Base-by-base conservation (phyloP, 1,140 invertebrate genomes). In the Centruroides sculpturatus region DNA sequence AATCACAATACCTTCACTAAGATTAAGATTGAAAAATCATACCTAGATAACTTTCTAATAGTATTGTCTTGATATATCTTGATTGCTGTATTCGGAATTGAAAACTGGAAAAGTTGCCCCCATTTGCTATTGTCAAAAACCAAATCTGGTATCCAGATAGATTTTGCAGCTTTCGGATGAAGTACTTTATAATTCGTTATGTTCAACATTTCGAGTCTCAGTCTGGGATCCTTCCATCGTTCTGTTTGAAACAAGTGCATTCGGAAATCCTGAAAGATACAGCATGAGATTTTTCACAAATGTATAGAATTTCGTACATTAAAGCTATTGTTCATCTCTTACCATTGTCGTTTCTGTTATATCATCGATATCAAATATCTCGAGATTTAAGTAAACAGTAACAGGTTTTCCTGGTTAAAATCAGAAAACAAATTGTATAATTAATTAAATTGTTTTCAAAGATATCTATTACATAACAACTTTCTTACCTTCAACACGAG, bases 301-400 rank as follows among this genome's bases (percentile, higher is more conserved):
- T 23, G 23, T 23, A 23, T 23, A 23, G 23, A 23, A 23, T 23
- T 23, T 23, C 23, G 23, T 23, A 23, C 23, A 2, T 23, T 23
- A 23, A 23, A 23, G 23, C 23, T 23, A 23, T 23, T 23, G 2
- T 23, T 23, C 2, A 23, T 64, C 55, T 41, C 56, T 59, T 58
- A 66, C 64, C 62, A 63, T 66, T 50, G 13, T 47, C 3, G 48
- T 55, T 55, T 66, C 64, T 34, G 60, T 62, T 12, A 66, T 66
- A 34, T 36, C 48, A 46, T 66, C 61, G 5, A 66, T 47, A 35
- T 66, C 64, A 23, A 66, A 23, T 4, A 66, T 56, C 23, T 56
- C 35, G 8, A 65, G n/a, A 13, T 61, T 57, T 34, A 65, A 46
- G 35, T 52, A 62, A 35, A 65, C 53, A 49, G 47, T 11, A 8